Evolutionary conservation across 2,113 vertebrate species (phyloP), one percentile per base, ranked within the genome.

Genomic region (Tenrec ecaudatus): DNA sequence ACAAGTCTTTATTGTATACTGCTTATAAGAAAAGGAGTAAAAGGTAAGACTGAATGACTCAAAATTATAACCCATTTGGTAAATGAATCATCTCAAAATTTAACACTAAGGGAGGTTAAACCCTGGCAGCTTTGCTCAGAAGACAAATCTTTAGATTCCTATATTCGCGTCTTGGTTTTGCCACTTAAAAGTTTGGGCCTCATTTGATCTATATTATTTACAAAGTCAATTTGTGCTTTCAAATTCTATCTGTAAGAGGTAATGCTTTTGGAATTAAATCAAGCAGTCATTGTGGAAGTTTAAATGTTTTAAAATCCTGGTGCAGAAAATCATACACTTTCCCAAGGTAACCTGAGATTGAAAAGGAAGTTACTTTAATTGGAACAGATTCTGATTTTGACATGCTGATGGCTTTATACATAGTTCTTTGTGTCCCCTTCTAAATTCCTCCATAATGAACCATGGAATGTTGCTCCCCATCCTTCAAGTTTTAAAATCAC

Each of bases 331-430:
- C 66, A 96, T 86, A 96, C 89, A 96, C 36, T 97, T 66, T 96
- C 95, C 95, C 92, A 95, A 94, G 73, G 96, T 97, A 96, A 95
- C n/a, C 90, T 96, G 93, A 96, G 95, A 97, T 97, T 97, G 95
- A 89, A 36, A 79, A 96, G 93, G 90, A 97, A 97, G 96, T 85
- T 95, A 81, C 81, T 95, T 64, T 83, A 95, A 96, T 96, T 96
- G 95, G 92, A 78, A 93, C 88, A 89, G 95, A 96, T 85, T 96
- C 85, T 88, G 69, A 95, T 93, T 58, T 64, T 90, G 92, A 93
- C 7, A 3, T 87, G 7, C 1, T 64, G 86, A 58, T 83, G 17
- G 10, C 93, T 27, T 93, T 20, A 62, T 95, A 93, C 17, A 85
- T 64, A 58, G 36, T 38, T 97, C 86, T 96, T 90, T 96, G 81